Evolutionary conservation across 1,140 invertebrate genomes (phyloP).

Genomic region (Orius insidiosus): DNA sequence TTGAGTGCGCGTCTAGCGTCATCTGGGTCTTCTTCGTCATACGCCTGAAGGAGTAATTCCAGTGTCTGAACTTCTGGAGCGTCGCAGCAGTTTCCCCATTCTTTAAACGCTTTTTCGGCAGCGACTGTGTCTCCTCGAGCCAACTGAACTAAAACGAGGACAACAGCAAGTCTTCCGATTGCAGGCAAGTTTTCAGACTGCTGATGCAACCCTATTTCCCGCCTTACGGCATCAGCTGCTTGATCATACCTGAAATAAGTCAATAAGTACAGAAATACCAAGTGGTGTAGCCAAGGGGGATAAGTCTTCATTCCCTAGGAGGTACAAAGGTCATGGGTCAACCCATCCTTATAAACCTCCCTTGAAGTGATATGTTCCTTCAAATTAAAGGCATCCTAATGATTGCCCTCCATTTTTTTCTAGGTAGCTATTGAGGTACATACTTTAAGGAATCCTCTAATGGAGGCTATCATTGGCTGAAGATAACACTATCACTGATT

Average conservation of each 20-base stretch:
- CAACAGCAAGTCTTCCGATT: slow-evolving; percentile 68
- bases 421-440: too few species aligned
- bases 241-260: slow-evolving; percentile 51
- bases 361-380: too few species aligned
- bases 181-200: slow-evolving; percentile 56
- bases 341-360: too few species aligned
- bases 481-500: too few species aligned
- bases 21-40: slow-evolving; percentile 79
- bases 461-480: too few species aligned
- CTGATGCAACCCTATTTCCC: slow-evolving; percentile 70
- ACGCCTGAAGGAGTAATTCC: slow-evolving; percentile 66
- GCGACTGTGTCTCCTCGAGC: slow-evolving; percentile 79
- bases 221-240: slow-evolving; percentile 64
- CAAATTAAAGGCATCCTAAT: too few species aligned
- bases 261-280: too few species aligned
- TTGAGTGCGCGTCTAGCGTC: slow-evolving; percentile 52
- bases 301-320: too few species aligned
- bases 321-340: too few species aligned
- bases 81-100: slow-evolving; percentile 47
- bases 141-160: slow-evolving; percentile 74
- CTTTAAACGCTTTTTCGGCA: slow-evolving; percentile 83
- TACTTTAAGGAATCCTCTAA: too few species aligned
- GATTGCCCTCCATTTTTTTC: too few species aligned
- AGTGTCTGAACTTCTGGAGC: slow-evolving; percentile 52
- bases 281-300: too few species aligned